Conservation (phyloP, 2,113 vertebrate species). For the Saguinus midas region DNA sequence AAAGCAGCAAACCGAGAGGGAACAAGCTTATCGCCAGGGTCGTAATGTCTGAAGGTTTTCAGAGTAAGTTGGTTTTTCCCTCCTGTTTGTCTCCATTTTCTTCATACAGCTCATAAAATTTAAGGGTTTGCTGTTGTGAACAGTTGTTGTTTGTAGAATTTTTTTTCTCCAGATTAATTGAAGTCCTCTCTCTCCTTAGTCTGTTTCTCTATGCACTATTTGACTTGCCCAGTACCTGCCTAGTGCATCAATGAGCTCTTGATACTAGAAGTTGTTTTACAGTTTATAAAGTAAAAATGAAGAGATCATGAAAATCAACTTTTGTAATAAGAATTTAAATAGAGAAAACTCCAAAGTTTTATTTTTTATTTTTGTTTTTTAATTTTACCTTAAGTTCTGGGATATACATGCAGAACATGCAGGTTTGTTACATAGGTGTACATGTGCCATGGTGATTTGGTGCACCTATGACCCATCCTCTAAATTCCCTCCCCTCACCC, state of each 20-base stretch:
- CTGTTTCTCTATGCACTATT: conserved; percentile 90
- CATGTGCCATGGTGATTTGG: too few relatives aligned
- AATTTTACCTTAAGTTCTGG: too few relatives aligned
- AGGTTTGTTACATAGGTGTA: too few relatives aligned
- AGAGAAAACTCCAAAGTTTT: not conserved
- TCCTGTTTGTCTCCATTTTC: conserved; percentile 81
- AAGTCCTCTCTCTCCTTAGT: conserved; percentile 79
- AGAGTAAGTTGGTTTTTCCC: conserved; percentile 76
- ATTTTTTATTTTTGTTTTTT: not conserved
- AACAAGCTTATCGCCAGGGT: conserved; percentile 80
- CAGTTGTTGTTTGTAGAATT: conserved; percentile 67
- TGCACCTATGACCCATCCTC: too few relatives aligned
- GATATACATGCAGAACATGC: too few relatives aligned
- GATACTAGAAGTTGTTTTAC: not conserved
- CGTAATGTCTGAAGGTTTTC: conserved; percentile 80
- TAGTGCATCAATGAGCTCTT: conserved; percentile 84
- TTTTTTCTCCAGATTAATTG: conserved; percentile 82
- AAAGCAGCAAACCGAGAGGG: conserved; percentile 84
- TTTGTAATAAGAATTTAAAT: not conserved
- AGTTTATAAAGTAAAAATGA: not conserved
- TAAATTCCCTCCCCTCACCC: too few relatives aligned
- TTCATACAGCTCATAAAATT: conserved; percentile 83
- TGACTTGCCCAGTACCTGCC: conserved; percentile 96
- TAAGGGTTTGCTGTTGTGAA: conserved; percentile 45
- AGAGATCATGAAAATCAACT: not conserved